Percentiles rank a stretch among this genome's conserved stretches.
phyloP scores from a whole-genome alignment of 2,113 vertebrate genomes.

The Trichechus manatus region DNA sequence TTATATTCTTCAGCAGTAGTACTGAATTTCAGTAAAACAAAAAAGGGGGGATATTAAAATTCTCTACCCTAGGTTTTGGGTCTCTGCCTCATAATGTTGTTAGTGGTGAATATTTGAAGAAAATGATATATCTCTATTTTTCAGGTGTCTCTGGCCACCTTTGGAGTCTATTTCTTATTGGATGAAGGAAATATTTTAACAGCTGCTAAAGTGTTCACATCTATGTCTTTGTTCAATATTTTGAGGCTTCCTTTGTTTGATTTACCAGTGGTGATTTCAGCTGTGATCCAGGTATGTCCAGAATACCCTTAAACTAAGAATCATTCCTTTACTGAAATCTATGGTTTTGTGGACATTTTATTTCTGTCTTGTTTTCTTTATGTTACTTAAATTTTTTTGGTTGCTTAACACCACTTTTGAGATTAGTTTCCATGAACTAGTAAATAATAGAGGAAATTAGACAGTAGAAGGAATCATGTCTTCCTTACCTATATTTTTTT shows the following conservation, averaged over 20 bases:
- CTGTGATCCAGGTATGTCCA: slow-evolving; percentile 79
- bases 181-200: slow-evolving; percentile 86
- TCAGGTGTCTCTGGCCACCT: slow-evolving; percentile 84
- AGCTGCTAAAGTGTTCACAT: slow-evolving; percentile 85
- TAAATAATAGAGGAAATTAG: neutral
- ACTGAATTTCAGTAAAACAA: neutral
- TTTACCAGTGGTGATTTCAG: slow-evolving; percentile 81
- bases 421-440: neutral
- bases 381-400: neutral
- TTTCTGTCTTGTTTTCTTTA: neutral
- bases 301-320: neutral
- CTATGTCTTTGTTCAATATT: slow-evolving; percentile 87
- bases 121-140: neutral
- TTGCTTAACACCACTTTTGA: neutral
- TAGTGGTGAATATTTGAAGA: neutral
- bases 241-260: slow-evolving; percentile 84
- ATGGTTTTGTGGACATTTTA: neutral
- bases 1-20: neutral
- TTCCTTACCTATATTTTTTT: neutral
- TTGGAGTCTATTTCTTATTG: slow-evolving; percentile 84
- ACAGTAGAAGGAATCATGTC: neutral
- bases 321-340: neutral
- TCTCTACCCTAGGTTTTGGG: neutral
- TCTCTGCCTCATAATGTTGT: neutral
- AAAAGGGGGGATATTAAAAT: neutral